These are phyloP conservation scores for Manis crassicaudata DNA, from an alignment of 2,797 vertebrate genomes.

Conservation along the genomic window DNA sequence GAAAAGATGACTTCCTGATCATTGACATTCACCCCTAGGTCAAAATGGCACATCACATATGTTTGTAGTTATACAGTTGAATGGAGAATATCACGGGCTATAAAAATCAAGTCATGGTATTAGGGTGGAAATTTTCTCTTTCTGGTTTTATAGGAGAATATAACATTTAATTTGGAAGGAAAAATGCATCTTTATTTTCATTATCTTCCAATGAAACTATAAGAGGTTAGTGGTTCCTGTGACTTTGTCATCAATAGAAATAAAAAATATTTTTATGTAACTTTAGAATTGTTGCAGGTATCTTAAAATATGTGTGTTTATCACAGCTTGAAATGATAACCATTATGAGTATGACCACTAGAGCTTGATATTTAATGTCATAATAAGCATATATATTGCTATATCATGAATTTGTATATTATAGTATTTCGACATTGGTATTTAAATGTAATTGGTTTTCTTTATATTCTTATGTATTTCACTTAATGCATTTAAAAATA, in stretches of 20 bases:
- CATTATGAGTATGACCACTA: not conserved
- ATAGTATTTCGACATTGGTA: not conserved
- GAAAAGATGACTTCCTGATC: not conserved
- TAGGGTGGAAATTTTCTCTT: not conserved
- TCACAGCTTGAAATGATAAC: not conserved
- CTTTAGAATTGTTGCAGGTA: not conserved
- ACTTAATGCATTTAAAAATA: not conserved
- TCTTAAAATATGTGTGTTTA: not conserved
- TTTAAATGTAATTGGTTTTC: slow-evolving; percentile 27
- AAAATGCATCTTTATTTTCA: slow-evolving; percentile 39
- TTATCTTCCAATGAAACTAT: not conserved
- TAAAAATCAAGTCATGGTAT: not conserved
- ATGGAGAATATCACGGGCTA: not conserved
- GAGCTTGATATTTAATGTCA: not conserved
- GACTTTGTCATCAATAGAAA: slow-evolving; percentile 23
- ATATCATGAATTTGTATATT: not conserved
- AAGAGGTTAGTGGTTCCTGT: not conserved
- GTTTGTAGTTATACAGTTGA: not conserved
- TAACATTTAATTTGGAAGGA: slow-evolving; percentile 26
- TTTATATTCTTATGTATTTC: not conserved
- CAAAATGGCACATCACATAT: not conserved
- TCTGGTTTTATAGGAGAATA: not conserved
- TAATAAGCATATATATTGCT: not conserved
- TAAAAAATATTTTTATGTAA: not conserved
- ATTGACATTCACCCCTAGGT: not conserved